These are phyloP conservation scores for Percina caprodes DNA, from an alignment of 2,113 vertebrate genomes.

Conservation along the genomic window DNA sequence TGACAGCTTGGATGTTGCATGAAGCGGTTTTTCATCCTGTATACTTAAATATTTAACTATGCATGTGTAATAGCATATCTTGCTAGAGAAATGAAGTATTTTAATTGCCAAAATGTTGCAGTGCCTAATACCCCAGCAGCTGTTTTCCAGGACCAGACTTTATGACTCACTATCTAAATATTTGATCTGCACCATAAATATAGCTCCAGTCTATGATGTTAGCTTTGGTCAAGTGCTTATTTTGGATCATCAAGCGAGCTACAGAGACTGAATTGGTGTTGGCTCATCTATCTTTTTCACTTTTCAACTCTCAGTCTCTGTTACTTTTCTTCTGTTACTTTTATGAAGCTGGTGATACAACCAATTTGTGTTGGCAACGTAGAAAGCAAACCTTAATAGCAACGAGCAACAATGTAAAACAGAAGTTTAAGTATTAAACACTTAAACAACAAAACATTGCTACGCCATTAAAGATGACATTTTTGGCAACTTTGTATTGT, in stretches of 20 bases:
- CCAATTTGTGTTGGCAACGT: conserved; percentile 32
- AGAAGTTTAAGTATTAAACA: conserved; percentile 6
- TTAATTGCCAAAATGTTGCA: conserved; percentile 62
- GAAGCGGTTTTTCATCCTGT: conserved; percentile 1
- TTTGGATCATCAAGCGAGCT: conserved; percentile 69
- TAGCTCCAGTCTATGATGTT: conserved; percentile 68
- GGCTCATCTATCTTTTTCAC: conserved; percentile 67
- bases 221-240: conserved; percentile 79
- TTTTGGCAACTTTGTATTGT: conserved; percentile 18
- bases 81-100: conserved; percentile 39
- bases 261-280: conserved; percentile 51
- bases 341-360: conserved; percentile 10
- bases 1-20: background rate
- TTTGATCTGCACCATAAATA: conserved; percentile 79
- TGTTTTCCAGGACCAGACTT: conserved; percentile 76
- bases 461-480: conserved; percentile 26
- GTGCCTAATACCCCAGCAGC: conserved; percentile 64
- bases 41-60: conserved; percentile 16
- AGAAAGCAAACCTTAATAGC: conserved; percentile 26
- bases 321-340: conserved; percentile 27
- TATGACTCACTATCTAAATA: conserved; percentile 79
- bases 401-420: conserved; percentile 34
- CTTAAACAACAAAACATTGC: background rate
- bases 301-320: conserved; percentile 49
- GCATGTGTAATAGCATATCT: conserved; percentile 30